A percentile compares a stretch with the other conserved stretches of the same genome.
Conservation (phyloP, 2,797 vertebrate genomes). For the Chloroceryle inda region DNA sequence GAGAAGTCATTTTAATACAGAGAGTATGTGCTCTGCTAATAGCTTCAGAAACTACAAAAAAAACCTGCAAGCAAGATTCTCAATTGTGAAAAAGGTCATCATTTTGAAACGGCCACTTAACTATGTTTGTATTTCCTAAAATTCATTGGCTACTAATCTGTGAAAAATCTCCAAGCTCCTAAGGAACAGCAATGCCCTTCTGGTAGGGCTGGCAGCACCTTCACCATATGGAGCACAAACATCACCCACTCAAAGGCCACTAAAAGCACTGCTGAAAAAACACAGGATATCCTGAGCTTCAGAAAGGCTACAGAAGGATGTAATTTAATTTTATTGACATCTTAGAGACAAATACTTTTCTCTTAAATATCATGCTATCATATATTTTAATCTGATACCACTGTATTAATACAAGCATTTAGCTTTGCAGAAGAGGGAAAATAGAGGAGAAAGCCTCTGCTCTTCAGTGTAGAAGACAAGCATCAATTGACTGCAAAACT, state of each 20-base stretch:
- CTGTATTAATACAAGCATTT: neutral
- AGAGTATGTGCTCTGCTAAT: neutral
- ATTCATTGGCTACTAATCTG: neutral
- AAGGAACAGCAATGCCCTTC: neutral
- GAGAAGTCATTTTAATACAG: neutral
- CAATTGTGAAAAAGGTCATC: neutral
- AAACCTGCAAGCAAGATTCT: neutral
- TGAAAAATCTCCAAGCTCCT: neutral
- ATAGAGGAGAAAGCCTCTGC: neutral
- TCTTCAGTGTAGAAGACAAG: slow-evolving; percentile 23
- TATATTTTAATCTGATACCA: neutral
- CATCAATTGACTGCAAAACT: slow-evolving; percentile 5
- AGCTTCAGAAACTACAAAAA: neutral
- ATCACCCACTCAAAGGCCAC: slow-evolving; percentile 18
- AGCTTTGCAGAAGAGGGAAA: neutral
- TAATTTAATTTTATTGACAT: slow-evolving; percentile 12
- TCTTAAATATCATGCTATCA: neutral
- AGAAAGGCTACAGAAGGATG: slow-evolving; percentile 25
- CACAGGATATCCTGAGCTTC: slow-evolving; percentile 42
- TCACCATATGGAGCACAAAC: neutral
- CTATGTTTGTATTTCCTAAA: neutral
- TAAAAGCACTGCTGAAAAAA: slow-evolving; percentile 29
- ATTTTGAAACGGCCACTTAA: neutral
- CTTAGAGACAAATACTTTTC: neutral
- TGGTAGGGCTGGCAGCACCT: slow-evolving; percentile 17